Evolutionary conservation across 1,140 invertebrate species (phyloP).

Genomic region (Saccostrea cuccullata): DNA sequence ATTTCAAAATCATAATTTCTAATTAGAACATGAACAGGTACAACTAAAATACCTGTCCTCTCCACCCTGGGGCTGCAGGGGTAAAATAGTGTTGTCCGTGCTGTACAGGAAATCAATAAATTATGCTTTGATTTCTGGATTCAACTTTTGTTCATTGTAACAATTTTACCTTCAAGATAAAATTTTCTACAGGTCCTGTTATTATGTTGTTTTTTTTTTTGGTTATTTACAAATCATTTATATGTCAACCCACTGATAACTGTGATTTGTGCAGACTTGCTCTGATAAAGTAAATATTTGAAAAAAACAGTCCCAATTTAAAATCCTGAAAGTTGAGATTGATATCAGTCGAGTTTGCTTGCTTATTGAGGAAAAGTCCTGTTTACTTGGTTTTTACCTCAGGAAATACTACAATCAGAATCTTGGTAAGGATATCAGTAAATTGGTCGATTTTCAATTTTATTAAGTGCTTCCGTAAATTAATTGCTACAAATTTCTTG

Average conservation of each 20-base stretch:
- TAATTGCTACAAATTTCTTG: conserved; percentile 33
- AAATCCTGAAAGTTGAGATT: neutral
- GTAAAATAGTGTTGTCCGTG: neutral
- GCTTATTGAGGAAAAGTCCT: conserved; percentile 4
- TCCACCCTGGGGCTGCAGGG: neutral
- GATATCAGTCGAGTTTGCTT: neutral
- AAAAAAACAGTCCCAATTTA: neutral
- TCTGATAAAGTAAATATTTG: conserved; percentile 1
- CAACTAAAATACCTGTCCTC: neutral
- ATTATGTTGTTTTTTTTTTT: neutral
- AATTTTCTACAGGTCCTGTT: conserved; percentile 9
- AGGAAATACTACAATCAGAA: conserved; percentile 1
- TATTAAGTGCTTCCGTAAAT: conserved; percentile 1
- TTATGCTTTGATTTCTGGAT: neutral
- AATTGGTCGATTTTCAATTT: conserved; percentile 13
- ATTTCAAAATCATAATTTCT: neutral
- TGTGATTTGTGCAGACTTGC: conserved; percentile 19
- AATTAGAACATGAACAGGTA: neutral
- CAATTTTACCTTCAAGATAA: neutral
- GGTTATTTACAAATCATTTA: neutral
- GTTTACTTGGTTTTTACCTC: conserved; percentile 19
- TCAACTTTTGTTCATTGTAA: conserved; percentile 1
- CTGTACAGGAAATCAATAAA: conserved; percentile 20
- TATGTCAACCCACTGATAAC: neutral
- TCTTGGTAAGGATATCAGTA: conserved; percentile 6